A percentile compares a stretch with the other conserved stretches of the same genome.
Conservation (phyloP, 2,888 invertebrate species). For the Nasonovia ribisnigri region DNA sequence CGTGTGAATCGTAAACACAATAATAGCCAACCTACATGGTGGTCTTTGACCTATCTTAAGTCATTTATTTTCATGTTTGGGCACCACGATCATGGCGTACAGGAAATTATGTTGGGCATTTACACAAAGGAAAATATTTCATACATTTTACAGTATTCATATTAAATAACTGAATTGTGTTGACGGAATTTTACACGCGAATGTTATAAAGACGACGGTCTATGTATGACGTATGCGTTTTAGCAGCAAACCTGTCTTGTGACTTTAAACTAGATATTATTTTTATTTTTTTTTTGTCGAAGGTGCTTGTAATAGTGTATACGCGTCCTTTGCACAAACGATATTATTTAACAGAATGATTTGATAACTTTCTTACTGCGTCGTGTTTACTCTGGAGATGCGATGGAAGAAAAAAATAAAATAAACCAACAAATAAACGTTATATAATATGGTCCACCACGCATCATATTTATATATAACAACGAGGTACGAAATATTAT, state of each 20-base stretch:
- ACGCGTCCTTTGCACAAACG: background rate
- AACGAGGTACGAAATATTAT: background rate
- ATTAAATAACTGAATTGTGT: background rate
- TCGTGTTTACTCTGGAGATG: background rate
- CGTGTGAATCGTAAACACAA: background rate
- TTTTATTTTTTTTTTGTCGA: background rate
- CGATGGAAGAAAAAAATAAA: background rate
- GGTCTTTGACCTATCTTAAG: conserved; percentile 44
- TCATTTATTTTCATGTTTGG: conserved; percentile 39
- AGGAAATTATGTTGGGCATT: background rate
- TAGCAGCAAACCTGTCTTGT: background rate
- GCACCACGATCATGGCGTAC: background rate
- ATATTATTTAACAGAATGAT: background rate
- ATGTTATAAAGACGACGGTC: background rate
- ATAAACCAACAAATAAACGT: background rate
- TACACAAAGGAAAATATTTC: background rate
- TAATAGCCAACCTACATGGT: conserved; percentile 21
- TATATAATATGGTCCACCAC: background rate
- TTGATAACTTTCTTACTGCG: background rate
- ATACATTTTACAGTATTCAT: background rate
- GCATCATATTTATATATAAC: background rate
- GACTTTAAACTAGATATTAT: background rate
- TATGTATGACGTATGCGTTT: no score
- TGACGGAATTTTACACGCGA: background rate
- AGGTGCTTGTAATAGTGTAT: background rate